Evolutionary conservation across 2,113 vertebrate genomes (phyloP).

Genomic region (Neogale vison): DNA sequence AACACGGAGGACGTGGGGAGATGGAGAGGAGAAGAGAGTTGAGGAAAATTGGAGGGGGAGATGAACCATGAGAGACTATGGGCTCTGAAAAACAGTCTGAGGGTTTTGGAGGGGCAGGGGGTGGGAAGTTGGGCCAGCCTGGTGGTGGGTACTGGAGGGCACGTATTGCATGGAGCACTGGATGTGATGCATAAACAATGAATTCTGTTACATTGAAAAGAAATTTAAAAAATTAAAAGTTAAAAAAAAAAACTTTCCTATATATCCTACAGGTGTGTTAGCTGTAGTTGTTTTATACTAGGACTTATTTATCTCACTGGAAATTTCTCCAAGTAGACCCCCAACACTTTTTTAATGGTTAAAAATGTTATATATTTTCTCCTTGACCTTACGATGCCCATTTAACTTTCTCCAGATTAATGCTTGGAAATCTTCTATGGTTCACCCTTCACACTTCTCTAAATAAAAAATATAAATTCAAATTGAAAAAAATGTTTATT

Average conservation of each 20-base stretch:
- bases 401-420: background rate
- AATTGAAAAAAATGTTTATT: conserved; percentile 5
- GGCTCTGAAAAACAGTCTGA: too few species aligned
- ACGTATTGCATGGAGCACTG: too few species aligned
- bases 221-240: too few species aligned
- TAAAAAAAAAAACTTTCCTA: background rate
- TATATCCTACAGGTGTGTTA: background rate
- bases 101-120: too few species aligned
- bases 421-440: background rate
- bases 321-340: background rate
- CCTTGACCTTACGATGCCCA: background rate
- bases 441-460: background rate
- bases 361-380: background rate
- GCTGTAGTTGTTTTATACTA: background rate
- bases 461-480: background rate
- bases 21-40: too few species aligned
- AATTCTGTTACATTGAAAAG: too few species aligned
- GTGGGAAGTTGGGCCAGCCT: too few species aligned
- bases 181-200: too few species aligned
- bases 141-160: too few species aligned
- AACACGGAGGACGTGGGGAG: too few species aligned
- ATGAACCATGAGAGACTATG: too few species aligned
- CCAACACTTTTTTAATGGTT: background rate
- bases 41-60: too few species aligned
- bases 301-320: background rate